Evolutionary conservation across 1,140 invertebrate genomes (phyloP), one percentile per base, ranked within the genome.

Genomic region (Drosophila varians): DNA sequence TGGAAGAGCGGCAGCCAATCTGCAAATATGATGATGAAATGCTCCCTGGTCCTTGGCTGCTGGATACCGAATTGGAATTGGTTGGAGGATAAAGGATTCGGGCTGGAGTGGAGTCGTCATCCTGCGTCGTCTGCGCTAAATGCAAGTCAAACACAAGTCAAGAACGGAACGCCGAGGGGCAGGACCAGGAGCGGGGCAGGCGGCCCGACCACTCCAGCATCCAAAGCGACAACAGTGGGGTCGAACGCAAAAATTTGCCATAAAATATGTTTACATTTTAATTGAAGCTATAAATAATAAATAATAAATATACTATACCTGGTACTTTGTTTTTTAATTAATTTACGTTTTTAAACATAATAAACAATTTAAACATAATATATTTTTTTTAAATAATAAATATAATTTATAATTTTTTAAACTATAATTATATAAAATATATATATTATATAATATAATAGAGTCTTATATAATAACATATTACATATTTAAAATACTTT

Each of bases 111-210:
- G 14, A 16, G 6, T 16, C 38, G 14, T 18, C 21, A 26, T 58
- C 52, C 52, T 46, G 57, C 79, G 53, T 77, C 72, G 75, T 64
- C 75, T 84, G 80, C 62, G 82, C 80, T 86, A 86, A 86, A 86
- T 86, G 80, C 80, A 86, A 86, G 80, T 86, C 80, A 86, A 86
- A 86, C 76, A 86, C 80, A 86, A 86, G 80, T 56, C 56, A 62
- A 65, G 71, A 64, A 69, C 42, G 45, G 43, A 14, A 34, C 12
- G 28, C 36, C 18, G 12, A 18, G 16, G 34, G 51, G 49, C 16
- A 38, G 43, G 11, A 25, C n/a, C 18, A 9, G 8, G 25, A 14
- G 7, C 7, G 11, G 21, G 3, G 4, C 16, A 45, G 38, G 31
- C 12, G 4, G 36, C 25, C 26, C 26, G 9, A 36, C 5, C 34